phyloP scores from a whole-genome alignment of 2,113 vertebrate genomes.

The Neomonachus schauinslandi region DNA sequence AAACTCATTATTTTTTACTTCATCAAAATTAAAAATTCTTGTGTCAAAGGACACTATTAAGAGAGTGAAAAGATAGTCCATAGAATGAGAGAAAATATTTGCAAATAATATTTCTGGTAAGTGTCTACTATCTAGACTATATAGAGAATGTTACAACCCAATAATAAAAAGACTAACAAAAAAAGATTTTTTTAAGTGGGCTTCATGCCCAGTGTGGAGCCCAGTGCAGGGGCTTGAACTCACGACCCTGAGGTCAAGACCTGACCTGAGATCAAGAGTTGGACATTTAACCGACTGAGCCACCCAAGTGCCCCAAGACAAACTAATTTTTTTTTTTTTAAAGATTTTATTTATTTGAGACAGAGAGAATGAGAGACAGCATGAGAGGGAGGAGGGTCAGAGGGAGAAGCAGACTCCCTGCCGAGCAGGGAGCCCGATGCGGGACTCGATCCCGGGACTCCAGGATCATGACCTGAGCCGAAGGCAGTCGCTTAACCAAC shows the following conservation, averaged over 20 bases:
- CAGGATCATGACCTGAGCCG: no score
- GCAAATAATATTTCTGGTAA: not conserved
- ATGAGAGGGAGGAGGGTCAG: no score
- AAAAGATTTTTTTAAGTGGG: not conserved
- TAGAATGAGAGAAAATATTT: conserved; percentile 30
- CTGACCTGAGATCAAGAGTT: not conserved
- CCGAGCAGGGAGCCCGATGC: no score
- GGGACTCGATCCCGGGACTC: no score
- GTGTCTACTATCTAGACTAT: not conserved
- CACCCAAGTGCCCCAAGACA: no score
- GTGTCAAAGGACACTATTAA: not conserved
- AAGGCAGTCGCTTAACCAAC: no score
- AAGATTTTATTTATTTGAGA: no score
- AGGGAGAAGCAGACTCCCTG: no score
- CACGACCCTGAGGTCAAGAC: not conserved
- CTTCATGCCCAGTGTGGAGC: not conserved
- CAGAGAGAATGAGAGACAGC: no score
- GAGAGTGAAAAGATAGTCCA: conserved; percentile 3
- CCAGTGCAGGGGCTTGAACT: not conserved
- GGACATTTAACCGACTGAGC: no score
- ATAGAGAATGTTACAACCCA: not conserved
- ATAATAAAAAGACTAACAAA: not conserved
- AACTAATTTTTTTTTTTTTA: not conserved
- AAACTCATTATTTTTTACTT: not conserved
- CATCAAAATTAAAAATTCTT: not conserved